Evolutionary conservation across 2,797 vertebrate genomes (phyloP).

Genomic region (Anas capensis): DNA sequence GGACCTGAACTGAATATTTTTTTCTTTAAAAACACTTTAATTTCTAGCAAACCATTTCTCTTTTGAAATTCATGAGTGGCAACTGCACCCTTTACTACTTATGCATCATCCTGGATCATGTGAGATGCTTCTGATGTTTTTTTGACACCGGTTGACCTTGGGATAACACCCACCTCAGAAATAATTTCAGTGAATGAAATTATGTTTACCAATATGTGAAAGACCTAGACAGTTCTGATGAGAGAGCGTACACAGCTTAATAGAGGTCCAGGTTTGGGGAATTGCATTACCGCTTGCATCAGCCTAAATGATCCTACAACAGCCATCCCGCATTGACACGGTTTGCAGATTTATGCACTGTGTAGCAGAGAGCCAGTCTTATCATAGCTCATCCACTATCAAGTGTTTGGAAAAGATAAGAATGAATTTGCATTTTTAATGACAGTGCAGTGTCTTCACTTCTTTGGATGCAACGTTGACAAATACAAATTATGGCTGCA

Average conservation of each 20-base stretch:
- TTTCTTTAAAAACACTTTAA: neutral
- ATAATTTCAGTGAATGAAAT: slow-evolving; percentile 36
- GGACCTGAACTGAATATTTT: no score
- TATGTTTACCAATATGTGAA: slow-evolving; percentile 1
- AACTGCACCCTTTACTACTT: neutral
- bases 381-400: slow-evolving; percentile 84
- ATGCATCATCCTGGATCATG: neutral
- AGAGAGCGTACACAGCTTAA: slow-evolving; percentile 19
- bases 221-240: slow-evolving; percentile 4
- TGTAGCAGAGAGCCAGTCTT: slow-evolving; percentile 60
- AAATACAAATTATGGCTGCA: slow-evolving; percentile 54
- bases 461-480: slow-evolving; percentile 38
- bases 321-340: slow-evolving; percentile 52
- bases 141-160: slow-evolving; percentile 2
- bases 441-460: slow-evolving; percentile 55
- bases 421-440: slow-evolving; percentile 82
- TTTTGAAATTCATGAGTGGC: neutral
- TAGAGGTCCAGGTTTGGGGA: slow-evolving; percentile 40
- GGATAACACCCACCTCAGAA: slow-evolving; percentile 34
- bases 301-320: slow-evolving; percentile 49
- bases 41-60: neutral
- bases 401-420: slow-evolving; percentile 87
- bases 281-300: slow-evolving; percentile 56
- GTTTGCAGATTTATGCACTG: slow-evolving; percentile 51
- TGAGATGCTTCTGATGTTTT: neutral